Evolutionary conservation across 2,888 invertebrate genomes (phyloP).

Genomic region (Iphiclides podalirius): DNA sequence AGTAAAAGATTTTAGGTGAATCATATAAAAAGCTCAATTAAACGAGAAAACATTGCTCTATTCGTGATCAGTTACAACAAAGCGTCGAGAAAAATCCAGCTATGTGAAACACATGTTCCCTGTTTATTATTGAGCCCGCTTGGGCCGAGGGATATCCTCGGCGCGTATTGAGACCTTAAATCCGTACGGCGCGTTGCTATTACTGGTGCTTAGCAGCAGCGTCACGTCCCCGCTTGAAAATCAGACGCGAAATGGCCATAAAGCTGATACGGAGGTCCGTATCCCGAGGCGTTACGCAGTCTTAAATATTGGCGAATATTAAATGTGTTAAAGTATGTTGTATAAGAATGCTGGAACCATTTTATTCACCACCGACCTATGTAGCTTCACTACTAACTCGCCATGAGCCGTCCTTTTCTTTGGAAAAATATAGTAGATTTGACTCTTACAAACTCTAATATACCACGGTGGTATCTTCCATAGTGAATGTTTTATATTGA

Average conservation of each 20-base stretch:
- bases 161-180: constrained; percentile 12
- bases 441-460: too few relatives aligned
- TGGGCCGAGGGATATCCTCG: constrained; percentile 6
- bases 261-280: constrained; percentile 15
- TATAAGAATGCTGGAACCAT: too few relatives aligned
- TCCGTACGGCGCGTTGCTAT: constrained; percentile 4
- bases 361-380: too few relatives aligned
- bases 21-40: too few relatives aligned
- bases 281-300: neutral
- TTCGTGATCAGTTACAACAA: neutral
- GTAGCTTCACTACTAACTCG: too few relatives aligned
- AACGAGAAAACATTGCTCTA: neutral
- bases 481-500: too few relatives aligned
- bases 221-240: constrained; percentile 28
- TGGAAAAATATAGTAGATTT: too few relatives aligned
- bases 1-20: too few relatives aligned
- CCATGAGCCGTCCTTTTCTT: too few relatives aligned
- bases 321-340: neutral
- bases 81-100: neutral
- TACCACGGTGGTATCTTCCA: too few relatives aligned
- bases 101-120: neutral
- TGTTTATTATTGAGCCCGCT: constrained; percentile 2
- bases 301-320: neutral
- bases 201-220: constrained; percentile 24
- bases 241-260: constrained; percentile 24